phyloP scores from a whole-genome alignment of 2,888 invertebrate species.

The Lycophotia porphyrea region DNA sequence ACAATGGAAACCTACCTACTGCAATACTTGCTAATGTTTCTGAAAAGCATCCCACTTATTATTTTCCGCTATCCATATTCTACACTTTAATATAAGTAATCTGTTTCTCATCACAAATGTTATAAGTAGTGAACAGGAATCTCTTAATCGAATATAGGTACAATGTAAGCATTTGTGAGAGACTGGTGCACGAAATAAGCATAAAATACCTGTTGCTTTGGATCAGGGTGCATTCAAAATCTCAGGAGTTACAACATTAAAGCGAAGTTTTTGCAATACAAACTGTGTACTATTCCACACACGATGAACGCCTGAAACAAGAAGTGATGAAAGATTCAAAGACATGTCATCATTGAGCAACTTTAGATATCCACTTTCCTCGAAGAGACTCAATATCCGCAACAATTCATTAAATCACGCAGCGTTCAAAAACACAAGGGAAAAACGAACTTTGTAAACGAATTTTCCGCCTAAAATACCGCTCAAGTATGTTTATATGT shows the following conservation, averaged over 20 bases:
- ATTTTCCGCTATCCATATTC: background rate
- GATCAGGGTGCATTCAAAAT: background rate
- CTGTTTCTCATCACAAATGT: background rate
- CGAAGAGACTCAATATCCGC: background rate
- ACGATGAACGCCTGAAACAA: background rate
- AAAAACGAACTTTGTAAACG: background rate
- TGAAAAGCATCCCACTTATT: background rate
- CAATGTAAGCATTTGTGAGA: background rate
- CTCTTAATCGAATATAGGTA: background rate
- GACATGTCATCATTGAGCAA: conserved; percentile 9
- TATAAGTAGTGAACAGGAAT: background rate
- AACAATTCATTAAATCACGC: too few species aligned
- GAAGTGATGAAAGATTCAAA: conserved; percentile 18
- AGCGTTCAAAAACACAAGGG: background rate
- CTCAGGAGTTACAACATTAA: background rate
- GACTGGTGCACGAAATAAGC: background rate
- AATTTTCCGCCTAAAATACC: background rate
- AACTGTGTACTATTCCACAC: background rate
- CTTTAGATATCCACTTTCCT: background rate
- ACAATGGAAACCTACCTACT: background rate
- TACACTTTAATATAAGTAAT: background rate
- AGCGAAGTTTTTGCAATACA: background rate
- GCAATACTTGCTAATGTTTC: background rate
- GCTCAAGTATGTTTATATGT: conserved; percentile 1
- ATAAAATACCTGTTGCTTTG: background rate